Conservation (phyloP, 2,797 vertebrate genomes). For the Chaenodraco wilsoni region DNA sequence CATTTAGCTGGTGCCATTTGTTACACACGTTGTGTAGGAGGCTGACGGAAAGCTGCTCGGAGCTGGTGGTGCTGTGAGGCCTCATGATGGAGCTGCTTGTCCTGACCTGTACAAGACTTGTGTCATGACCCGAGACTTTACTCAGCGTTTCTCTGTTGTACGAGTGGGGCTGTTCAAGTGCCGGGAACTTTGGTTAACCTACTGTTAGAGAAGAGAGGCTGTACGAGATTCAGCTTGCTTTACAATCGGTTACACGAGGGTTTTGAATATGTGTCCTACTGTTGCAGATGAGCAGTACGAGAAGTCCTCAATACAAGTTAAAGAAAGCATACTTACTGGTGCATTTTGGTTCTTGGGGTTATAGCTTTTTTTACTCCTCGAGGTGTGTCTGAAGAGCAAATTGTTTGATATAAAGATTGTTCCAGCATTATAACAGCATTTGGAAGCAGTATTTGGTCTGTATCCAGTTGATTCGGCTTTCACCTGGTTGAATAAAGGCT, state of each 20-base stretch:
- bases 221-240: background rate
- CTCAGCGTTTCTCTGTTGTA: slow-evolving; percentile 23
- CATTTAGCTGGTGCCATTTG: slow-evolving; percentile 77
- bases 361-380: background rate
- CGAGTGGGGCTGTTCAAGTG: slow-evolving; percentile 7
- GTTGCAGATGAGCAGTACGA: background rate
- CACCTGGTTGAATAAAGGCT: too few relatives aligned
- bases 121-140: slow-evolving; percentile 44
- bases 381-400: background rate
- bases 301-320: too few relatives aligned
- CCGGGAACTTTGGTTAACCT: slow-evolving; percentile 5
- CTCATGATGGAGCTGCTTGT: slow-evolving; percentile 53
- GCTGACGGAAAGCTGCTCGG: slow-evolving; percentile 54
- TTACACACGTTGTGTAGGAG: slow-evolving; percentile 66
- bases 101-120: slow-evolving; percentile 39
- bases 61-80: slow-evolving; percentile 60
- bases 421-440: background rate
- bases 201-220: background rate
- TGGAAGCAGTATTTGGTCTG: background rate
- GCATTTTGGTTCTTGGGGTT: background rate
- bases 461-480: background rate
- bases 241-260: background rate
- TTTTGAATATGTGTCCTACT: background rate
- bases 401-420: background rate
- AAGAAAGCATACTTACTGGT: background rate